A percentile compares a stretch with the other conserved stretches of the same genome.
Evolutionary conservation across 2,888 invertebrate genomes (phyloP).

Genomic region (Stenichneumon culpator): DNA sequence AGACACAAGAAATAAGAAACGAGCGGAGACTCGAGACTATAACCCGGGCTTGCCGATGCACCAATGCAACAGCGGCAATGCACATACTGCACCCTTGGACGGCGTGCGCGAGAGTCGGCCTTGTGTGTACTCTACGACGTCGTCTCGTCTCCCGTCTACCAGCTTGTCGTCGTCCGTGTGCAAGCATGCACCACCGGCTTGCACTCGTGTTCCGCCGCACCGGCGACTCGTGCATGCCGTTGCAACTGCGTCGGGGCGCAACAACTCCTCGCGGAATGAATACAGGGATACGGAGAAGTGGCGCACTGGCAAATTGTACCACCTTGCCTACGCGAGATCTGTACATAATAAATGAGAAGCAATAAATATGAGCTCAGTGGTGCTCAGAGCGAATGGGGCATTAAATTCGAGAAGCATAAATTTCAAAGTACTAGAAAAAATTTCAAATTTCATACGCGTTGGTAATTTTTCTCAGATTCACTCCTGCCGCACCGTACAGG

Average conservation of each 20-base stretch:
- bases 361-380: slow-evolving; percentile 41
- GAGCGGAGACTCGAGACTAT: slow-evolving; percentile 22
- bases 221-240: slow-evolving; percentile 8
- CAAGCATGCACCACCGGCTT: slow-evolving; percentile 17
- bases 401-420: background rate
- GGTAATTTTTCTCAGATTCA: background rate
- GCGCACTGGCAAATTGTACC: slow-evolving; percentile 66
- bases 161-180: slow-evolving; percentile 13
- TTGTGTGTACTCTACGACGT: slow-evolving; percentile 45
- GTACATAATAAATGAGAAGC: slow-evolving; percentile 54
- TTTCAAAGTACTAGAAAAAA: background rate
- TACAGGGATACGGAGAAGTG: slow-evolving; percentile 55
- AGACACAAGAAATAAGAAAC: slow-evolving; percentile 28
- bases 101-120: slow-evolving; percentile 13
- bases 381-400: slow-evolving; percentile 37
- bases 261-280: slow-evolving; percentile 57
- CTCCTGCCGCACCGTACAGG: background rate
- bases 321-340: slow-evolving; percentile 57
- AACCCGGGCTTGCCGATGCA: slow-evolving; percentile 24
- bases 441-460: background rate
- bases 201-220: background rate
- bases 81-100: slow-evolving; percentile 46
- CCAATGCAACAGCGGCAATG: slow-evolving; percentile 43
- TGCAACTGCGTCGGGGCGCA: slow-evolving; percentile 17
- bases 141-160: slow-evolving; percentile 51